phyloP scores from a whole-genome alignment of 1,140 invertebrate genomes.

The Pissodes strobi region DNA sequence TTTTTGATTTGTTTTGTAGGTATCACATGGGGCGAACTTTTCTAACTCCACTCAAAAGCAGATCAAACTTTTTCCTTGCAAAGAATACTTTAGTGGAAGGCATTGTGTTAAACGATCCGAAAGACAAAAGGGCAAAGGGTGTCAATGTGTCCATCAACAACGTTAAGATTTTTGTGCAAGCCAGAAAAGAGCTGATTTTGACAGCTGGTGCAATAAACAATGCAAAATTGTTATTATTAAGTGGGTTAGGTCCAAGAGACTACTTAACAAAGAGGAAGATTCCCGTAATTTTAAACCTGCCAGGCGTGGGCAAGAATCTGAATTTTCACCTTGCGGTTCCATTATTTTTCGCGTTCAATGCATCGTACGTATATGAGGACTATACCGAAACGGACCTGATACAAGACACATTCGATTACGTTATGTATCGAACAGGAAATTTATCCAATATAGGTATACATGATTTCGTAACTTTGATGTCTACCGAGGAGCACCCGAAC shows the following conservation, averaged over 20 bases:
- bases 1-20: too few species aligned
- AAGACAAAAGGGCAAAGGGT: conserved; percentile 48
- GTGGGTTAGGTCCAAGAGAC: conserved; percentile 73
- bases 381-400: conserved; percentile 34
- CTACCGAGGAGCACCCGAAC: conserved; percentile 22
- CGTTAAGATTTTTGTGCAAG: conserved; percentile 50
- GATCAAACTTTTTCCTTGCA: conserved; percentile 71
- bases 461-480: conserved; percentile 33
- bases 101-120: conserved; percentile 58
- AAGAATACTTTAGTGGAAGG: conserved; percentile 63
- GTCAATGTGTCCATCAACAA: conserved; percentile 57
- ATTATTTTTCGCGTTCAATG: conserved; percentile 34
- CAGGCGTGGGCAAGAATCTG: conserved; percentile 62
- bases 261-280: conserved; percentile 57
- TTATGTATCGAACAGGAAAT: conserved; percentile 36
- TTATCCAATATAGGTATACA: conserved; percentile 35
- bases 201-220: conserved; percentile 77
- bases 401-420: conserved; percentile 37
- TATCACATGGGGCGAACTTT: conserved; percentile 68
- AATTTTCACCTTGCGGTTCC: conserved; percentile 57
- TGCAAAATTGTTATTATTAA: conserved; percentile 78
- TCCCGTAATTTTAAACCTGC: conserved; percentile 54
- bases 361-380: conserved; percentile 8
- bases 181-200: conserved; percentile 68
- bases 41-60: conserved; percentile 62